A percentile compares a stretch with the other conserved stretches of the same genome.
Conservation (phyloP, 2,797 vertebrate genomes). For the Bucorvus abyssinicus region DNA sequence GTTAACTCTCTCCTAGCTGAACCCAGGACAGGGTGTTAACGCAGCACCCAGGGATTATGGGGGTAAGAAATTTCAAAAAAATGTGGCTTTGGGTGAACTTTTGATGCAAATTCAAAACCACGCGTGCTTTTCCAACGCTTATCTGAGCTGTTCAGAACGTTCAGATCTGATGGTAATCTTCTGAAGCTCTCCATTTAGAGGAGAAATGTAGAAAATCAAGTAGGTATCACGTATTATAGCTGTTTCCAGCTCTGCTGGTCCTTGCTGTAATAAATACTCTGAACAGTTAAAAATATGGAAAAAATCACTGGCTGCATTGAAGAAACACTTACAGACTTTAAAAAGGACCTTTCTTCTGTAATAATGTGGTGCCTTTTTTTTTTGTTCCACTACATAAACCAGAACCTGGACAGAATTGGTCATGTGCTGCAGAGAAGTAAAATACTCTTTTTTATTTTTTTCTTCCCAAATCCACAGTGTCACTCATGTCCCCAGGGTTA, state of each 20-base stretch:
- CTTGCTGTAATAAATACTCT: neutral
- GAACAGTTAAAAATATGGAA: neutral
- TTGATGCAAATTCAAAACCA: neutral
- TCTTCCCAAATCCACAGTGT: neutral
- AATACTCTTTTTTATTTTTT: neutral
- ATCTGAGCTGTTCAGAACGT: neutral
- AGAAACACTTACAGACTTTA: neutral
- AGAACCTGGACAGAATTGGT: neutral
- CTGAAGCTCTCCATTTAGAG: neutral
- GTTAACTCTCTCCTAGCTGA: too few species aligned
- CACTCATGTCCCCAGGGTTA: neutral
- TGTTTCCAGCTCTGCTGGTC: neutral
- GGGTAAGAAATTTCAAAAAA: neutral
- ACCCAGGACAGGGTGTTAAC: neutral
- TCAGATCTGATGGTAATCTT: neutral
- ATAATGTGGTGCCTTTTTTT: fast-evolving
- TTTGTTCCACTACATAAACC: neutral
- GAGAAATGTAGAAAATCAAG: neutral
- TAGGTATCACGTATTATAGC: neutral
- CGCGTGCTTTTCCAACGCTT: neutral
- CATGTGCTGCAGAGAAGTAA: neutral
- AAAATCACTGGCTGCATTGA: neutral
- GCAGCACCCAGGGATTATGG: neutral
- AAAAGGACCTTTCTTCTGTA: neutral
- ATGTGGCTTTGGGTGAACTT: neutral